Conservation (phyloP, 2,888 invertebrate genomes). For the Zygothrica quintamaculata region DNA sequence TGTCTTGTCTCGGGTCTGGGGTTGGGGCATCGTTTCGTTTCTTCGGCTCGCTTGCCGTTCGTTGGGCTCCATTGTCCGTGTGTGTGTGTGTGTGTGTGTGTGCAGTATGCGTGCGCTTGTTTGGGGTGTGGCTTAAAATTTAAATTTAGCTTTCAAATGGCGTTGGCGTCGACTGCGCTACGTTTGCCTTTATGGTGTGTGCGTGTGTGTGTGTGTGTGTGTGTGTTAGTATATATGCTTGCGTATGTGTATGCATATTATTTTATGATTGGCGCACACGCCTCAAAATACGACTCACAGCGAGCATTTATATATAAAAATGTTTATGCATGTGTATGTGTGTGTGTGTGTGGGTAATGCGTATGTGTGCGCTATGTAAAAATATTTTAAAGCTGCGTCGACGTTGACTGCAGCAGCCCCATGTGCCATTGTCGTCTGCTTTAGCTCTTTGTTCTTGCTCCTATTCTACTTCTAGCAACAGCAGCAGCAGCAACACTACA, state of each 20-base stretch:
- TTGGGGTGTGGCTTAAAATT: slow-evolving; percentile 84
- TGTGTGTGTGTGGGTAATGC: slow-evolving; percentile 24
- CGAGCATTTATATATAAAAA: slow-evolving; percentile 5
- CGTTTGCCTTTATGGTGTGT: slow-evolving; percentile 20
- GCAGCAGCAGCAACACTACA: too few relatives aligned
- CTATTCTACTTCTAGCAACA: slow-evolving; percentile 9
- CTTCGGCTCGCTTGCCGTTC: slow-evolving; percentile 60
- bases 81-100: slow-evolving; percentile 52
- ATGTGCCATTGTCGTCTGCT: slow-evolving; percentile 39
- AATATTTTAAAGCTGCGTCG: slow-evolving; percentile 79
- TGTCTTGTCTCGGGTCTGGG: slow-evolving; percentile 39
- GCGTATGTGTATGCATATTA: slow-evolving; percentile 72
- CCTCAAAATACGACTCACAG: slow-evolving; percentile 64
- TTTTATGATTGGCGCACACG: slow-evolving; percentile 78
- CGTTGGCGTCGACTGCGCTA: slow-evolving; percentile 63
- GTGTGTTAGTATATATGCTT: slow-evolving; percentile 28
- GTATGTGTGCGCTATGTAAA: slow-evolving; percentile 66
- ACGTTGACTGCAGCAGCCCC: slow-evolving; percentile 63
- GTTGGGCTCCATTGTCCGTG: slow-evolving; percentile 61
- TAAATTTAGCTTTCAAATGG: slow-evolving; percentile 82
- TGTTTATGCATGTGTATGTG: slow-evolving; percentile 20
- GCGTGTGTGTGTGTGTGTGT: slow-evolving; percentile 30
- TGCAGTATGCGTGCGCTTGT: slow-evolving; percentile 74
- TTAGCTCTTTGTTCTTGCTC: slow-evolving; percentile 42
- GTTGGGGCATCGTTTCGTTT: slow-evolving; percentile 44